Percentiles rank a stretch among this genome's conserved stretches.
These are phyloP conservation scores for Piaya cayana DNA, from an alignment of 2,113 vertebrate species.

Conservation along the genomic window DNA sequence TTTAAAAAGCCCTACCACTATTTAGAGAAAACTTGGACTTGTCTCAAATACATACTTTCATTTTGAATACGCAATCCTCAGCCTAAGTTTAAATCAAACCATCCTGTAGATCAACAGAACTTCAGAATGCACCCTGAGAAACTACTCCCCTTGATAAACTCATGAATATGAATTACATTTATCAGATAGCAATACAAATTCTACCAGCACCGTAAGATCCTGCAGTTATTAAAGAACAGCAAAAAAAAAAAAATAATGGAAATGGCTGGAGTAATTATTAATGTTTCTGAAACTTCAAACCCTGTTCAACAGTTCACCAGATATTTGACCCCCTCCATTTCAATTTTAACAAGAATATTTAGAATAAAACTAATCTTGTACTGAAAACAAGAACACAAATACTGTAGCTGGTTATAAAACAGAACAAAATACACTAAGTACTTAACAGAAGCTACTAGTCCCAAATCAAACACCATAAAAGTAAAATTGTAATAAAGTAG, in stretches of 20 bases:
- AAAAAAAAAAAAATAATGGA: background rate
- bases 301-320: background rate
- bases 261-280: background rate
- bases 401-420: background rate
- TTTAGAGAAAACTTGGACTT: background rate
- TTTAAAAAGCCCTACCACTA: background rate
- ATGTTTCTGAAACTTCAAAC: background rate
- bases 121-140: conserved; percentile 28
- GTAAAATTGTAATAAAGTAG: background rate
- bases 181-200: background rate
- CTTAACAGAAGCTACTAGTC: background rate
- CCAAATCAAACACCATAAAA: background rate
- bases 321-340: background rate
- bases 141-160: background rate
- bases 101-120: background rate
- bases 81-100: background rate
- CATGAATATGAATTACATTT: conserved; percentile 43
- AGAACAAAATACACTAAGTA: background rate
- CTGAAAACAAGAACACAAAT: background rate
- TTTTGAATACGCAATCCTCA: background rate
- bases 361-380: background rate
- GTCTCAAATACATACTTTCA: background rate
- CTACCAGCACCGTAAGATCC: background rate
- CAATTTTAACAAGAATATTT: background rate
- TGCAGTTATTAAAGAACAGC: background rate